These are phyloP conservation scores for Brachypterus glaber DNA, from an alignment of 2,888 invertebrate species.

Conservation along the genomic window DNA sequence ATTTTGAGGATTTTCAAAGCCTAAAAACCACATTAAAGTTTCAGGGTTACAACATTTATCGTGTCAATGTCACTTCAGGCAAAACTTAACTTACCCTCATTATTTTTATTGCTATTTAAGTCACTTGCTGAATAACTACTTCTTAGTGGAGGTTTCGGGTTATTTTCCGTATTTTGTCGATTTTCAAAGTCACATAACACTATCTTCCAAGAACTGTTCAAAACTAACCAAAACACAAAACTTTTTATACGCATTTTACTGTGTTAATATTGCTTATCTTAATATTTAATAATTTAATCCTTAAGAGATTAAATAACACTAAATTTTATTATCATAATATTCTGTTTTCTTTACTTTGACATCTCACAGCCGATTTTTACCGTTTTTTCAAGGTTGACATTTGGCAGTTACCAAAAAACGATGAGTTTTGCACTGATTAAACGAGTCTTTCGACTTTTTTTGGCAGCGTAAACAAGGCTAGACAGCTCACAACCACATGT, in stretches of 20 bases:
- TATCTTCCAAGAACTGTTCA: constrained; percentile 31
- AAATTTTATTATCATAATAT: constrained; percentile 31
- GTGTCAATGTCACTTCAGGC: not conserved
- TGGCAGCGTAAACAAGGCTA: constrained; percentile 6
- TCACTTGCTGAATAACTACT: constrained; percentile 44
- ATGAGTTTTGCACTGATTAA: too few relatives aligned
- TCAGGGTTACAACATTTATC: too few relatives aligned
- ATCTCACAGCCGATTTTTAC: constrained; percentile 31
- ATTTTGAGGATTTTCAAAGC: too few relatives aligned
- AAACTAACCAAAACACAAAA: constrained; percentile 35
- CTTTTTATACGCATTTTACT: constrained; percentile 16
- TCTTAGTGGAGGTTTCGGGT: constrained; percentile 16
- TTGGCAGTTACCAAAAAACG: constrained; percentile 9
- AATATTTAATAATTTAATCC: constrained; percentile 19
- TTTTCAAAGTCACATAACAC: constrained; percentile 21
- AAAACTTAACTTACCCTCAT: constrained; percentile 51
- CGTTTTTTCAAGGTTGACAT: constrained; percentile 22
- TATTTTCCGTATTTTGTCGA: not conserved
- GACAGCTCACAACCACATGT: too few relatives aligned
- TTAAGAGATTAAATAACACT: constrained; percentile 11
- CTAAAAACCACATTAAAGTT: too few relatives aligned
- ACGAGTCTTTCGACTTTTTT: too few relatives aligned
- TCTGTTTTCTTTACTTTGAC: constrained; percentile 32
- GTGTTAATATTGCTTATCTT: constrained; percentile 16
- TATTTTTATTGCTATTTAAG: constrained; percentile 48